Base-by-base conservation (phyloP, 2,888 invertebrate genomes). In the Acleris laterana region DNA sequence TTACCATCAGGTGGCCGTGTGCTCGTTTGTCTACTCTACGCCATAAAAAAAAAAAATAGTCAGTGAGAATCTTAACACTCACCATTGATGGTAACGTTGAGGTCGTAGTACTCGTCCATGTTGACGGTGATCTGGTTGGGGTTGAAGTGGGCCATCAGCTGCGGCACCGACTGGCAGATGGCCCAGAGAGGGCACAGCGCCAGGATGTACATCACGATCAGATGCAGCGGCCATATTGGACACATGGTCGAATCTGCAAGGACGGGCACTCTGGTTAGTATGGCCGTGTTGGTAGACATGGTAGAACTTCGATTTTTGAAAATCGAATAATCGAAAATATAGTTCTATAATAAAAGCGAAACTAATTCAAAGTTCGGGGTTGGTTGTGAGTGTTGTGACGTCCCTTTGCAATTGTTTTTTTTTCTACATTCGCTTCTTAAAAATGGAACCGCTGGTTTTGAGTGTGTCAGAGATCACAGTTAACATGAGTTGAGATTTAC, bases 141-240 rank as follows among this genome's bases (percentile, higher is more conserved):
- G 1, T 72, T 53, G 82, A 91, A 94, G n/a, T 70, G 76, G 3
- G 89, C 90, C 4, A 80, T 77, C 63, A 90, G 77, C 46, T 76
- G 74, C 1, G 93, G 93, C 25, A 88, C 82, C 3, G 83, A 74
- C 78, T 93, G 90, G 73, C 93, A 93, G 49, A 94, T 68, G 71
- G 93, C 85, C 93, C 94, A 94, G 28, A 94, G 76, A 0, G 94
- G 94, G 69, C 90, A 89, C 64, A 94, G 72, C 42, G 93, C 87
- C 75, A 94, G 80, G 49, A 94, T 75, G 80, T 94, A 95, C 73
- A 94, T 79, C 67, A 94, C 75, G 60, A 94, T 84, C 68, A 94
- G 86, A 79, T 94, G 95, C 32, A 94, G 77, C 42, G 94, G 94
- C 94, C 94, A 94, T 77, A 94, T 86, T 5, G 94, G 94, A 89